A percentile compares a stretch with the other conserved stretches of the same genome.
These are phyloP conservation scores for Balaeniceps rex DNA, from an alignment of 2,113 vertebrate species.

Conservation along the genomic window DNA sequence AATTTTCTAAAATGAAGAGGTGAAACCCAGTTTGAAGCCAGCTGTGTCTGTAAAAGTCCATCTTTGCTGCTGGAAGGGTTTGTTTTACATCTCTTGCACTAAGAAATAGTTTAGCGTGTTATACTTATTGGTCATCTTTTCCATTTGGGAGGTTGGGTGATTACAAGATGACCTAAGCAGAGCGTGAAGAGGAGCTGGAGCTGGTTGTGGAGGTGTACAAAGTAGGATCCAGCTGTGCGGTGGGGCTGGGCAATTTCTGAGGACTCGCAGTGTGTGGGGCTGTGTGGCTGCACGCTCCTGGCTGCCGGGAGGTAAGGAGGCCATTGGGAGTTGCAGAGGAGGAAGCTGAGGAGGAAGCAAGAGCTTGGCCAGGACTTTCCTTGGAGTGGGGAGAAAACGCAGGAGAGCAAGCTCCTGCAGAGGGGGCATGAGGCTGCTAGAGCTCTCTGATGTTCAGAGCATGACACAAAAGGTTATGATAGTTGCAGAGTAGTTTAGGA, in stretches of 20 bases:
- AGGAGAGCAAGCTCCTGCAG: neutral
- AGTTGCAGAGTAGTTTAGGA: neutral
- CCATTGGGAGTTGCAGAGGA: neutral
- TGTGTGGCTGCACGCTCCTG: neutral
- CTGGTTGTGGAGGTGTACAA: neutral
- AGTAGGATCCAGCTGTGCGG: neutral
- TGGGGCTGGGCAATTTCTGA: neutral
- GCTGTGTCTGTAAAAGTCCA: neutral
- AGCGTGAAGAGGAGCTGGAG: neutral
- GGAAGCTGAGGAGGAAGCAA: neutral
- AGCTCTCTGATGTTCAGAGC: neutral
- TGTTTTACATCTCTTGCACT: neutral
- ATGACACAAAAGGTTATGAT: neutral
- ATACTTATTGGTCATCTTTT: neutral
- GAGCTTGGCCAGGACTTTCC: neutral
- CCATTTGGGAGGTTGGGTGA: neutral
- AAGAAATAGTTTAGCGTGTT: neutral
- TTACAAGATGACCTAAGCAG: neutral
- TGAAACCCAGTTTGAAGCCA: neutral
- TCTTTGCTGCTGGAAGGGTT: neutral
- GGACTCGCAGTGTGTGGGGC: neutral
- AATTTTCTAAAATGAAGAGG: neutral
- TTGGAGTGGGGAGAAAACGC: neutral
- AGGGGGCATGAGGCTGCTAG: neutral
- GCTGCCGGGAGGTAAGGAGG: neutral